Base-by-base conservation (phyloP, 2,113 vertebrate genomes). In the Ellobius talpinus region DNA sequence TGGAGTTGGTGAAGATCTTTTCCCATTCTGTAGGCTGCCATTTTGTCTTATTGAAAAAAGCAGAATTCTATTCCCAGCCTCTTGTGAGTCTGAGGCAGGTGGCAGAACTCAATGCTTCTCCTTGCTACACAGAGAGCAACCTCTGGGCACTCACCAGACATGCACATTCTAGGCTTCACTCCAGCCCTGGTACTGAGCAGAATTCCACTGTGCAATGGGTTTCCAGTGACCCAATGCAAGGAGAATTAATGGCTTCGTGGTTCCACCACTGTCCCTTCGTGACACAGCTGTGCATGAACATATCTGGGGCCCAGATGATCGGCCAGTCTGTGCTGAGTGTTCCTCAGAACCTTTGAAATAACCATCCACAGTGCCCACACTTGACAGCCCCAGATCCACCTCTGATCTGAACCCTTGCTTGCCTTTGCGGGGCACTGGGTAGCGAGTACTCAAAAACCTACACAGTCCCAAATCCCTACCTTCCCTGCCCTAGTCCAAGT, bases 61-160 rank as follows among this genome's bases (percentile, higher is more conserved):
- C 88, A 76, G 33, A 93, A 81, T 66, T 76, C 74, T 66, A 12
- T 50, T 66, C 73, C 90, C 85, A 79, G 0, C 8, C 78, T 63
- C 88, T 70, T 8, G 0, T 36, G 42, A 3, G 10, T 8, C 5
- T 5, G 21, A 23, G 45, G 2, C 50, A n/a, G 24, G 7, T 0
- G 21, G 17, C 31, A 11, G 3, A 5, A 36, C 4, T 33, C 50
- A 4, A 0, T 2, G 10, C 58, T 36, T 52, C 36, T 74, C 55
- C 74, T 31, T 33, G 26, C 45, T 47, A 23, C 61, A 63, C 90
- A 16, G 16, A 68, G 61, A 26, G 58, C 36, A 65, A 23, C 13
- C 58, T 76, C 91, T 19, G 76, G 47, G 79, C 63, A 33, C 42
- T 21, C 31, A 24, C 26, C 47, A 86, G 78, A 74, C 65, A 87